phyloP scores from a whole-genome alignment of 2,888 invertebrate genomes.

The Eremobia ochroleuca region DNA sequence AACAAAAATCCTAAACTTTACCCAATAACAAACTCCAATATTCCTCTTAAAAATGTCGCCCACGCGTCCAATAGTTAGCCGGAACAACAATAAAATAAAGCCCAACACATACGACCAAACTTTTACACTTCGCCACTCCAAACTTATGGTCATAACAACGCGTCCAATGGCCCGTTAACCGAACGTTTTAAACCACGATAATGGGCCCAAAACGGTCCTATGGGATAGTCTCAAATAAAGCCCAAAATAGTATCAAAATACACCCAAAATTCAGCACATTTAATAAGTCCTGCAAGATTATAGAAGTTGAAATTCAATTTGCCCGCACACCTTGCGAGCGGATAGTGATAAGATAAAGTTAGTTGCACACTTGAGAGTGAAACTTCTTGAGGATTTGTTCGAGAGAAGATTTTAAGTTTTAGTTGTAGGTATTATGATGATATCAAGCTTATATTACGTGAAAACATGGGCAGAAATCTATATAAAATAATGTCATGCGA shows the following conservation, averaged over 20 bases:
- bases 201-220: constrained; percentile 23
- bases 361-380: constrained; percentile 26
- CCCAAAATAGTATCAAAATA: constrained; percentile 40
- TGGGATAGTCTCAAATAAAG: constrained; percentile 33
- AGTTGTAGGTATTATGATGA: constrained; percentile 2
- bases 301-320: constrained; percentile 78
- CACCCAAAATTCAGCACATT: constrained; percentile 37
- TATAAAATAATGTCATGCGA: too few species aligned
- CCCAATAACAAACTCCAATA: constrained; percentile 1
- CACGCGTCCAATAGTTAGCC: not conserved
- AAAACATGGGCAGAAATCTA: not conserved
- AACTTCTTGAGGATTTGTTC: not conserved
- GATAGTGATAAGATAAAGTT: constrained; percentile 41
- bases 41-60: constrained; percentile 16
- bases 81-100: constrained; percentile 43
- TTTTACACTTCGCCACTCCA: constrained; percentile 46
- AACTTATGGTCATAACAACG: constrained; percentile 55
- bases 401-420: constrained; percentile 5
- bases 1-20: not conserved
- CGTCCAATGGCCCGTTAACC: constrained; percentile 44
- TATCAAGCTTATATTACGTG: not conserved
- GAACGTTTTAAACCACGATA: constrained; percentile 58
- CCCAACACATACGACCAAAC: constrained; percentile 37
- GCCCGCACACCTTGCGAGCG: constrained; percentile 68
- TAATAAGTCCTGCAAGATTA: constrained; percentile 69